These are phyloP conservation scores for Pipistrellus nathusii DNA, from an alignment of 2,797 vertebrate species.

Conservation along the genomic window DNA sequence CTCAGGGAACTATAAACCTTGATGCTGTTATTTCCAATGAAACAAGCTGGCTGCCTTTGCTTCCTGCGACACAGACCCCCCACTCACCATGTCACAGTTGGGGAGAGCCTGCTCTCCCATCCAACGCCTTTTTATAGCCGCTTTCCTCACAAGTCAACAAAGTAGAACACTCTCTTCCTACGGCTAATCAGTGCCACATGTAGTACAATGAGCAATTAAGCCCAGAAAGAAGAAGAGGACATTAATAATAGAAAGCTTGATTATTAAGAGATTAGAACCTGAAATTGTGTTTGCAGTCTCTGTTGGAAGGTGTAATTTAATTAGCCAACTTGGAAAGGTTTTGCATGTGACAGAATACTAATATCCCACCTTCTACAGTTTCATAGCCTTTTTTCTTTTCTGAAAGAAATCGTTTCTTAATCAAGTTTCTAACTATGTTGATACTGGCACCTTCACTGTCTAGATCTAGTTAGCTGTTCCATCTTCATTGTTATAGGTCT, in stretches of 20 bases:
- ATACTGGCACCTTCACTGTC: neutral
- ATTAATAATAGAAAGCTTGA: constrained; percentile 76
- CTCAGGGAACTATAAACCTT: constrained; percentile 6
- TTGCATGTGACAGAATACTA: constrained; percentile 68
- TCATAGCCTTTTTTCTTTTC: neutral
- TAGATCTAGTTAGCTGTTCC: neutral
- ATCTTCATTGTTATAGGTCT: neutral
- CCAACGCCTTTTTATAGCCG: constrained; percentile 74
- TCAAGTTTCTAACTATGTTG: neutral
- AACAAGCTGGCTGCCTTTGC: constrained; percentile 39
- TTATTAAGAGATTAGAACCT: constrained; percentile 74
- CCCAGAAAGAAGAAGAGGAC: constrained; percentile 54
- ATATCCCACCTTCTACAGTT: constrained; percentile 39
- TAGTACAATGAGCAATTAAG: constrained; percentile 73
- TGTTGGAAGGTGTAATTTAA: constrained; percentile 80
- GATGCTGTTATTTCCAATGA: constrained; percentile 56
- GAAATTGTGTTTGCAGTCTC: constrained; percentile 75
- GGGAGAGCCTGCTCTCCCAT: constrained; percentile 50
- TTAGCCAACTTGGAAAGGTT: constrained; percentile 70
- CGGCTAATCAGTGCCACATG: constrained; percentile 74
- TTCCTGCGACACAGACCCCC: constrained; percentile 21
- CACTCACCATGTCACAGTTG: constrained; percentile 65
- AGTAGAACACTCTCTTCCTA: constrained; percentile 69
- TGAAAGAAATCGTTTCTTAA: constrained; percentile 35
- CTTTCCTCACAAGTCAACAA: constrained; percentile 67